phyloP scores from a whole-genome alignment of 1,140 invertebrate species.

The Drosophila navojoa region DNA sequence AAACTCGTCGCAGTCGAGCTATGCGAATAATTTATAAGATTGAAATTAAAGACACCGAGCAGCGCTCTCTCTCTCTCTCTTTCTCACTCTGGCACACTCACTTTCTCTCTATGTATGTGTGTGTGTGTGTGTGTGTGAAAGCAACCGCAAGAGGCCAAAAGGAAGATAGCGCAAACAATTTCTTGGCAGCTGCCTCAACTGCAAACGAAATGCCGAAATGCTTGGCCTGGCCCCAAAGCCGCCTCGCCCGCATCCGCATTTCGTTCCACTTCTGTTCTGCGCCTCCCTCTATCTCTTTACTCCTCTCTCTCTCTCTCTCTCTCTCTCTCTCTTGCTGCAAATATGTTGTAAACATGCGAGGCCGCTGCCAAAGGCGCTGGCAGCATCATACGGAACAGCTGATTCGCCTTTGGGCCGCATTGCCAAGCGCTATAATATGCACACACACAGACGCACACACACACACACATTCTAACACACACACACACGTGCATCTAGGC shows the following conservation, averaged over 20 bases:
- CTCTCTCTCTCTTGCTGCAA: slow-evolving; percentile 20
- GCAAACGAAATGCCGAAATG: slow-evolving; percentile 35
- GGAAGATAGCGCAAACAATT: slow-evolving; percentile 37
- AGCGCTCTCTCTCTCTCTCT: slow-evolving; percentile 17
- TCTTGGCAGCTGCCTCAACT: slow-evolving; percentile 43
- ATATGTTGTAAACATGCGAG: slow-evolving; percentile 73
- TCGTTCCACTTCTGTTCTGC: background rate
- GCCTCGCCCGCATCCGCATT: slow-evolving; percentile 5
- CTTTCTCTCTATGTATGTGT: background rate
- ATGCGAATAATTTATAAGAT: slow-evolving; percentile 62
- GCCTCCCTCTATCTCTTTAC: background rate
- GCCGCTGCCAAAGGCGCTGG: slow-evolving; percentile 20
- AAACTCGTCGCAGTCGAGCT: slow-evolving; percentile 60
- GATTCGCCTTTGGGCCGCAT: slow-evolving; percentile 45
- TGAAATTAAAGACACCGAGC: slow-evolving; percentile 56
- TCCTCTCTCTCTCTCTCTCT: background rate
- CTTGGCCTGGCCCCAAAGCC: slow-evolving; percentile 1
- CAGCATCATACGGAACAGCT: slow-evolving; percentile 55
- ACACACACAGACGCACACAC: slow-evolving; percentile 12
- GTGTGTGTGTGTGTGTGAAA: slow-evolving; percentile 24
- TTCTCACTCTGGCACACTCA: background rate
- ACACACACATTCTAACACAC: slow-evolving; percentile 18
- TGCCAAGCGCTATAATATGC: slow-evolving; percentile 27
- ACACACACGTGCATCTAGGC: background rate
- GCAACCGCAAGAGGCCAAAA: slow-evolving; percentile 25